A percentile compares a stretch with the other conserved stretches of the same genome.
Evolutionary conservation across 2,113 vertebrate genomes (phyloP).

Genomic region (Amblyornis subalaris): DNA sequence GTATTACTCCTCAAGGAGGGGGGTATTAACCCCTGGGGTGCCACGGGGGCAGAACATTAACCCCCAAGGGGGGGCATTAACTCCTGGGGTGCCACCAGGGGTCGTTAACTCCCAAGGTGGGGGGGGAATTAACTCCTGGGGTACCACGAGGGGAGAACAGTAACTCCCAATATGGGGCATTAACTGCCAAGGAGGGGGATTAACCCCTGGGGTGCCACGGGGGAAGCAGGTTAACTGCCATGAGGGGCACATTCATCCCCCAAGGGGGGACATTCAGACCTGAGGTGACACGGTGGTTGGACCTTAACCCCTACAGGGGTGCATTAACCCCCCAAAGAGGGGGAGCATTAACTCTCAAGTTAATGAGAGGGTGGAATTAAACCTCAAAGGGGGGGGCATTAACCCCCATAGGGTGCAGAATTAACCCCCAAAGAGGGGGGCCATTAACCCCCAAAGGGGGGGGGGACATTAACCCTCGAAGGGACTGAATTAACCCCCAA

Average conservation of each 20-base stretch:
- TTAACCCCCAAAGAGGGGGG: not conserved
- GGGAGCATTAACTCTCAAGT: not conserved
- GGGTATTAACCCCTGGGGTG: not conserved
- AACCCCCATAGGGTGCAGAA: not conserved
- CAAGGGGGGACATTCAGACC: not conserved
- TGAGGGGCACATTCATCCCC: not conserved
- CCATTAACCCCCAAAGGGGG: not conserved
- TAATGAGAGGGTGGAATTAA: not conserved
- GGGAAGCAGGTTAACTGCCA: not conserved
- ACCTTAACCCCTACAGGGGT: not conserved
- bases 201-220: not conserved
- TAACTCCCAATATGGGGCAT: not conserved
- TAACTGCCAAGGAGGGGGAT: not conserved
- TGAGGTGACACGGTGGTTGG: not conserved
- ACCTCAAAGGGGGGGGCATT: not conserved
- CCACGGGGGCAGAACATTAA: not conserved
- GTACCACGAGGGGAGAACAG: not conserved
- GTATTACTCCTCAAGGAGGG: not conserved
- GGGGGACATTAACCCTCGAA: too few species aligned
- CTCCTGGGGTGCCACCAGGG: not conserved
- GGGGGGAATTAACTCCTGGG: not conserved
- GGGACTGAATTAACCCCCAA: not conserved
- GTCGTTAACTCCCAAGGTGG: not conserved
- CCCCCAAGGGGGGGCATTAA: not conserved
- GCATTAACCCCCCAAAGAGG: not conserved